Percentiles rank a stretch among this genome's conserved stretches.
phyloP scores from a whole-genome alignment of 1,140 invertebrate species.

The Heliconius himera region DNA sequence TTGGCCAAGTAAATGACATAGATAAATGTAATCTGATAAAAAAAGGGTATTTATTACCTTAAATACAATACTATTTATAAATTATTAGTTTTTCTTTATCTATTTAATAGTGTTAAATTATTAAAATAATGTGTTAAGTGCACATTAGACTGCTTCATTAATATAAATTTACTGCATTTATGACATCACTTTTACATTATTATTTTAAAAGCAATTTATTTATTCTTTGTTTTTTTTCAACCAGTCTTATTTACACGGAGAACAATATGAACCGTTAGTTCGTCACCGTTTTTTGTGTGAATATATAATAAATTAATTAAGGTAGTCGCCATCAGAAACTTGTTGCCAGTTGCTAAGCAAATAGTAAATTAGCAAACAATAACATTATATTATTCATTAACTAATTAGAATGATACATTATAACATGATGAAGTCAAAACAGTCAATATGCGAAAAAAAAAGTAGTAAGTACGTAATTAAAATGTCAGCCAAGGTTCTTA shows the following conservation, averaged over 20 bases:
- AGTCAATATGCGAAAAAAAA: constrained; percentile 23
- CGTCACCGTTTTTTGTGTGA: not conserved
- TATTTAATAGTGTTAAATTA: not conserved
- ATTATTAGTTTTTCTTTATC: too few relatives aligned
- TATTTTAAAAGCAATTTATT: not conserved
- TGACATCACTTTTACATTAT: not conserved
- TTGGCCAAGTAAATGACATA: too few relatives aligned
- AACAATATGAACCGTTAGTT: not conserved
- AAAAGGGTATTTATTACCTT: too few relatives aligned
- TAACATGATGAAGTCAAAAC: not conserved
- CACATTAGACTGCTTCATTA: not conserved
- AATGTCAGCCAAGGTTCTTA: constrained; percentile 56
- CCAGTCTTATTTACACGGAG: not conserved
- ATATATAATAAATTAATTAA: not conserved
- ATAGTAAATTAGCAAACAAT: not conserved
- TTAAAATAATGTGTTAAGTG: not conserved
- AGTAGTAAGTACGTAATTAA: constrained; percentile 32
- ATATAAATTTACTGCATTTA: not conserved
- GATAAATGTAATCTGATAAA: too few relatives aligned
- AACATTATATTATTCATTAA: not conserved
- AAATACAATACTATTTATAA: too few relatives aligned
- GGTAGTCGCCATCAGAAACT: not conserved
- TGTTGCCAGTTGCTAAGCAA: not conserved
- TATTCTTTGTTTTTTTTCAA: not conserved
- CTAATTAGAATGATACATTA: not conserved